Percentiles rank a stretch among this genome's conserved stretches.
Evolutionary conservation across 2,797 vertebrate genomes (phyloP).

Genomic region (Somateria mollissima): DNA sequence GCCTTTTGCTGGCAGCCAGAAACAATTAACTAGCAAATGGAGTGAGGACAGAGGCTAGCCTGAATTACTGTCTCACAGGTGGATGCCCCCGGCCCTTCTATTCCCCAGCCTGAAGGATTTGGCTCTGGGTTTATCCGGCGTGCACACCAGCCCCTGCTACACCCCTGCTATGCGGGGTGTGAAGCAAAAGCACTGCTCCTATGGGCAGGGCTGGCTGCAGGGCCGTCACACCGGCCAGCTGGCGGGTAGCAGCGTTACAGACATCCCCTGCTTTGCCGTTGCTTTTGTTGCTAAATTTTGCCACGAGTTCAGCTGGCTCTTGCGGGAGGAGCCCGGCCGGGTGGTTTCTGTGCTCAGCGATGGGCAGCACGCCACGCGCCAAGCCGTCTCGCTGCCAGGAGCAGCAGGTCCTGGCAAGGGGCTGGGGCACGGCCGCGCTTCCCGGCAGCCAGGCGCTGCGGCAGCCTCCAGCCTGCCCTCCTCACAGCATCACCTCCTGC

Average conservation of each 20-base stretch:
- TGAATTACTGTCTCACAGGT: not conserved
- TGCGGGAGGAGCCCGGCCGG: rapidly evolving
- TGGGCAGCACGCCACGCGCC: rapidly evolving
- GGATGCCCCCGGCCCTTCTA: not conserved
- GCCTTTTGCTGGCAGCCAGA: not conserved
- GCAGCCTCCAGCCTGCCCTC: not conserved
- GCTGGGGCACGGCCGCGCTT: not conserved
- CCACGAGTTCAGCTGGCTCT: not conserved
- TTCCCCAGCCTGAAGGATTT: not conserved
- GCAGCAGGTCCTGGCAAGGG: not conserved
- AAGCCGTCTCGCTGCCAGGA: not conserved
- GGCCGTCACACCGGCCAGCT: rapidly evolving
- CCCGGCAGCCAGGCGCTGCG: not conserved
- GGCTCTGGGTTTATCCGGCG: not conserved
- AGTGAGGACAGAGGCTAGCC: not conserved
- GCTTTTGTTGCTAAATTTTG: not conserved
- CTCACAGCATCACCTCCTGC: not conserved
- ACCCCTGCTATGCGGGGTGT: not conserved
- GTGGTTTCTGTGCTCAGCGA: not conserved
- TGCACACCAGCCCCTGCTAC: not conserved
- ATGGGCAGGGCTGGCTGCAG: not conserved
- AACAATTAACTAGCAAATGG: not conserved
- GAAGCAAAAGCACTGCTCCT: rapidly evolving
- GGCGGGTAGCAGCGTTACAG: rapidly evolving
- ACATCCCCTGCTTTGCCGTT: not conserved